Conservation (phyloP, 2,113 vertebrate species). For the Peromyscus polionotus region DNA sequence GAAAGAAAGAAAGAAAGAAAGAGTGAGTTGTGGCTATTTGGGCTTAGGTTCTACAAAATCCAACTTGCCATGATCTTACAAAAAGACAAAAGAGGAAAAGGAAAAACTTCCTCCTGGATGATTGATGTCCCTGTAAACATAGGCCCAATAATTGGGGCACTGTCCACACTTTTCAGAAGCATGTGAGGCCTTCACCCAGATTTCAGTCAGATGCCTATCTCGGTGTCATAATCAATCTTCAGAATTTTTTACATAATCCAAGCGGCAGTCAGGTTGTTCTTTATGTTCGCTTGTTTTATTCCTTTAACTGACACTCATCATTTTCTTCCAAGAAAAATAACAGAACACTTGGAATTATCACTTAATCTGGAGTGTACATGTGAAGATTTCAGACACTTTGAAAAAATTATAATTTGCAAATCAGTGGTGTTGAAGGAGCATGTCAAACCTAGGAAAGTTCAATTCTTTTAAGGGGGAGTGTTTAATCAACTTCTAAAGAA, state of each 20-base stretch:
- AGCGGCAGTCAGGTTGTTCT: background rate
- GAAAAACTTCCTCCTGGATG: slow-evolving; percentile 65
- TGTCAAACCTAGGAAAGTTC: background rate
- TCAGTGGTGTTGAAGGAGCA: background rate
- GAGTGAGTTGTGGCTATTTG: slow-evolving; percentile 62
- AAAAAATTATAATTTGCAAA: slow-evolving; percentile 62
- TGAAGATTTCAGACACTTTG: slow-evolving; percentile 59
- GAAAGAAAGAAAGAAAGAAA: too few species aligned
- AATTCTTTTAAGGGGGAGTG: slow-evolving; percentile 1
- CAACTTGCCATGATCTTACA: slow-evolving; percentile 71
- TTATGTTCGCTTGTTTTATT: slow-evolving; percentile 61
- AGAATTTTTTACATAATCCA: slow-evolving; percentile 23
- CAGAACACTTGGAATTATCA: slow-evolving; percentile 50
- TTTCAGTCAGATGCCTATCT: slow-evolving; percentile 40
- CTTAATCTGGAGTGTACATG: slow-evolving; percentile 62
- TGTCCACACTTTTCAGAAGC: background rate
- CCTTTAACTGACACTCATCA: slow-evolving; percentile 30
- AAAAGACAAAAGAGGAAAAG: slow-evolving; percentile 36
- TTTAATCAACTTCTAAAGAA: slow-evolving; percentile 29
- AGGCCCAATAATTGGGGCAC: background rate
- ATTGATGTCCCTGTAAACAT: slow-evolving; percentile 54
- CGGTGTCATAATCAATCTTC: background rate
- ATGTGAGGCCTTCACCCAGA: slow-evolving; percentile 1
- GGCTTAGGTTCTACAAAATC: slow-evolving; percentile 62
- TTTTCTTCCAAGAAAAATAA: slow-evolving; percentile 69